Evolutionary conservation across 2,797 vertebrate species (phyloP), one percentile per base, ranked within the genome.

Genomic region (Valencia hispanica): DNA sequence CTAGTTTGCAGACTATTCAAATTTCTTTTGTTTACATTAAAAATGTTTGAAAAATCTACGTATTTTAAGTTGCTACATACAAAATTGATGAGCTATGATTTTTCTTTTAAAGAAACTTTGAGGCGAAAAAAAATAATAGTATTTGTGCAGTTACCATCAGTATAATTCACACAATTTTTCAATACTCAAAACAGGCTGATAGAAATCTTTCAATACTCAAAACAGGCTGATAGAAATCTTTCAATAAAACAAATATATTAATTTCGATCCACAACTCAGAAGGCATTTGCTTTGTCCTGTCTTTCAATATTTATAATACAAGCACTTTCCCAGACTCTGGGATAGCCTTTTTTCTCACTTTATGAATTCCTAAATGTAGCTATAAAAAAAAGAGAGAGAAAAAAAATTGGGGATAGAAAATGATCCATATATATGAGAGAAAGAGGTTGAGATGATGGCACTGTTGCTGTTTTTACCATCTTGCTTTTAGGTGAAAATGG

Each of bases 401-500:
- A 36, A 34, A 30, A 61, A 30, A 34, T 61, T 61, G 30, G 17
- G 8, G 20, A 34, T 36, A 14, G 22, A 65, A 68, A n/a, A 43
- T n/a, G 6, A 51, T n/a, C 43, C 15, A 14, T 43, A n/a, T 5
- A 43, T 43, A 27, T 43, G 15, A 27, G 25, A n/a, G 65, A 68
- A 68, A 43, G 0, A 17, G 11, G n/a, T 41, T 65, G 34, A 66
- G 36, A 43, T 7, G 0, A 43, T 43, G 53, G n/a, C 12, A 4
- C n/a, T 57, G 20, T 34, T 36, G 20, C 22, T 68, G 25, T 55
- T 53, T 53, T 36, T 55, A 20, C 34, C 25, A 43, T 34, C 32
- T 73, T 73, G 83, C 53, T 86, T 18, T 63, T 82, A 96, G 95
- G 90, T 79, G 77, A 88, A 27, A 94, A 92, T 74, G 93, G 89